Evolutionary conservation across 2,113 vertebrate genomes (phyloP).

Genomic region (Phycodurus eques): DNA sequence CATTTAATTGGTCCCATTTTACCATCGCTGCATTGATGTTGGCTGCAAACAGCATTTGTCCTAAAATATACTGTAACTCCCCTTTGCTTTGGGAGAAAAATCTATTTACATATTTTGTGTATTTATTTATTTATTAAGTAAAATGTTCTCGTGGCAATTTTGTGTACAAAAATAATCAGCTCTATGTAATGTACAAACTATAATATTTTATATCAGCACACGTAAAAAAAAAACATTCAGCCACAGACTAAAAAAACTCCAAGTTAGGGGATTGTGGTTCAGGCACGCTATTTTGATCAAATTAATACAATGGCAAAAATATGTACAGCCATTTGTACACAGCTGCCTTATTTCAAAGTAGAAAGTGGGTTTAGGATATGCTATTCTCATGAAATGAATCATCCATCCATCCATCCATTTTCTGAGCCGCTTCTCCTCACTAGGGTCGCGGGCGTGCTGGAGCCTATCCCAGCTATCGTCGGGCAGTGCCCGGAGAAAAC

Average conservation of each 20-base stretch:
- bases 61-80: constrained; percentile 4
- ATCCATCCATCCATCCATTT: too few relatives aligned
- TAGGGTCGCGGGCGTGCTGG: too few relatives aligned
- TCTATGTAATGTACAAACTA: too few relatives aligned
- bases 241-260: too few relatives aligned
- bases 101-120: not conserved
- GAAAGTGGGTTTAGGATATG: not conserved
- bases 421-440: too few relatives aligned
- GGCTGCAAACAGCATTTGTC: constrained; percentile 15
- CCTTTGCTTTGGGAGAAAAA: not conserved
- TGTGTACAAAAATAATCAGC: not conserved
- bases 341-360: too few relatives aligned
- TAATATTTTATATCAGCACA: too few relatives aligned
- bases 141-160: not conserved
- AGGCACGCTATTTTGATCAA: not conserved
- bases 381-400: not conserved
- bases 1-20: constrained; percentile 10
- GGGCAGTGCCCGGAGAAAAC: too few relatives aligned
- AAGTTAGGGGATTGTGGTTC: not conserved
- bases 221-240: too few relatives aligned
- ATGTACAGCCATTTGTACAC: not conserved
- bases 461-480: too few relatives aligned
- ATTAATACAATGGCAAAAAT: not conserved
- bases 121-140: not conserved
- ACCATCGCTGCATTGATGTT: not conserved